Evolutionary conservation across 2,113 vertebrate genomes (phyloP), one percentile per base, ranked within the genome.

Genomic region (Rhinolophus sinicus): DNA sequence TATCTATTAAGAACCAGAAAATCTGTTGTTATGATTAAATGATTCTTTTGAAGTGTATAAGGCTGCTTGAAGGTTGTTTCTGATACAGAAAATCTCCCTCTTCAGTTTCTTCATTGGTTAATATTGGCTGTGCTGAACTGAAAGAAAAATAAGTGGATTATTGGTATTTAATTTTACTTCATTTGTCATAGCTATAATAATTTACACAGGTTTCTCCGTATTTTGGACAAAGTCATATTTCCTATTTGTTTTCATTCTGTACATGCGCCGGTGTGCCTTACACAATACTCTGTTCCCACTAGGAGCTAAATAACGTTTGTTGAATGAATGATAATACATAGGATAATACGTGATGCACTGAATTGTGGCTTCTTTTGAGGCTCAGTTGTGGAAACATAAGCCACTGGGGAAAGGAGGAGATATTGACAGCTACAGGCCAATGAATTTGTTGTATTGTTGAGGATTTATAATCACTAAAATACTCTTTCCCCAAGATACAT

Each of bases 111-210:
- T 80, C 33, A 15, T 33, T 72, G 72, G 35, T 60, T 62, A 95
- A 72, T 95, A 13, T 72, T 50, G 72, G 21, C 38, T 72, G 18
- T 73, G n/a, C n/a, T 78, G 50, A 95, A 78, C 22, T 24, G 35
- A 60, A 76, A 13, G 78, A 76, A 88, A 93, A 75, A 52, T 56
- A 77, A 52, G 24, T 60, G 56, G 80, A 52, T 84, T 50, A 67
- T 64, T 69, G 56, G 38, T 38, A 44, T 44, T 85, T 82, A 72
- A 82, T 90, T 96, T 91, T 85, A 89, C 22, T 81, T 92, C 24
- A 16, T 77, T 77, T 82, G 24, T 67, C 35, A 82, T 65, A 28
- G 19, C 28, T 83, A 8, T 35, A 86, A 47, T 62, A 50, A 56
- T 73, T 89, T 89, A 70, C 62, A 67, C 26, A 26, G 38, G 10